Percentiles rank a stretch among this genome's conserved stretches.
Conservation (phyloP, 2,113 vertebrate species). For the Ammodramus savannarum region DNA sequence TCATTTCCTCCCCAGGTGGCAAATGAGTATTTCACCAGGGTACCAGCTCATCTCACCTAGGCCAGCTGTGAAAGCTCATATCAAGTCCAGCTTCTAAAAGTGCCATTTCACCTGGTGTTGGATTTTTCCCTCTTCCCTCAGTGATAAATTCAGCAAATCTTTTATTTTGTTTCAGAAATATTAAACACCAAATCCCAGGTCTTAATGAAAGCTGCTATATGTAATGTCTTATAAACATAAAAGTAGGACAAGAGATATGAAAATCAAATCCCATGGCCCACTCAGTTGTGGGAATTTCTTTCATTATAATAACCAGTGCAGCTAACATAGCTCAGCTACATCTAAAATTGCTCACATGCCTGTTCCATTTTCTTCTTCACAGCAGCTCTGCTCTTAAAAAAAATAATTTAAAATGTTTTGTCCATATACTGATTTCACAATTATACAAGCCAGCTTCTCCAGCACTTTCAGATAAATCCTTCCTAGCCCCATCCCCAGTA, state of each 20-base stretch:
- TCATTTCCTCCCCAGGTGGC: background rate
- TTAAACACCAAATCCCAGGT: background rate
- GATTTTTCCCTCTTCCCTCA: background rate
- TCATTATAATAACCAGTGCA: background rate
- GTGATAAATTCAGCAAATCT: background rate
- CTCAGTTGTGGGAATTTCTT: background rate
- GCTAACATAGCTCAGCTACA: background rate
- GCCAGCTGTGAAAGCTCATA: background rate
- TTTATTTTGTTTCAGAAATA: background rate
- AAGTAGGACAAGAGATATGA: constrained; percentile 27
- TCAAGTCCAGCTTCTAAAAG: background rate
- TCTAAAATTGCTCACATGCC: background rate
- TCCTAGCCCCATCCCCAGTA: background rate
- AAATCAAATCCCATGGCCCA: constrained; percentile 1
- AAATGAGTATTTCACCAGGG: background rate
- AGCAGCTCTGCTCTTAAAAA: background rate
- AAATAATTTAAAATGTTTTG: background rate
- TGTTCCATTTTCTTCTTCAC: background rate
- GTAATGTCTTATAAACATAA: background rate
- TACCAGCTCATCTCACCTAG: background rate
- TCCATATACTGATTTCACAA: background rate
- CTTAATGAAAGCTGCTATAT: background rate
- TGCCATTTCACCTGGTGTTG: background rate
- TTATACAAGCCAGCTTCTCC: background rate
- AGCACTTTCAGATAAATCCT: background rate